Base-by-base conservation (phyloP, 2,888 invertebrate genomes). In the Diabrotica balteata region DNA sequence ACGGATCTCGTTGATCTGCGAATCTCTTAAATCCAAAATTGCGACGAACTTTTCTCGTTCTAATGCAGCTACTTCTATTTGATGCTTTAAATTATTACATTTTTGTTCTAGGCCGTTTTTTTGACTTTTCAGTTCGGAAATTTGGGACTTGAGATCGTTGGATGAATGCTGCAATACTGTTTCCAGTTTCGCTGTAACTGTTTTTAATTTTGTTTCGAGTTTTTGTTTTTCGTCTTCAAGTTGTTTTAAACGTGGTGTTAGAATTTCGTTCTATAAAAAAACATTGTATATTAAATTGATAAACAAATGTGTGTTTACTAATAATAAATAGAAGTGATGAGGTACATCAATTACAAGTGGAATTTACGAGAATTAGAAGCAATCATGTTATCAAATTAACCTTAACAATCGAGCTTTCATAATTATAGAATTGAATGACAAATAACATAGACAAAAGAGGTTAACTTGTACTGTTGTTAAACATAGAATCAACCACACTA, bases 1-100 rank as follows among this genome's bases (percentile, higher is more conserved):
- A 51, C 80, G 74, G 63, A 84, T 83, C 69, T 84, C 84, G 53
- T 76, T 79, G 44, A 84, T 81, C 73, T 84, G 84, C n/a, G 77
- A 73, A 73, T 84, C 83, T 61, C 84, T 77, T 22, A 83, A 79
- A 17, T 78, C 75, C 59, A 84, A 74, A 46, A 84, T 78, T 7
- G 83, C 80, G n/a, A 79, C 73, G 71, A 79, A 82, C 72, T 84
- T 84, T 62, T 84, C 84, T 66, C 79, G 81, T 71, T 84, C 84
- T 74, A 84, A 79, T 32, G 77, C 79, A 46, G 77, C 73, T 49
- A 83, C 58, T 22, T 81, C 78, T 67, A 84, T 63, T 64, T 84
- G 79, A 66, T 83, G 82, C 71, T 80, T 79, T 42, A 82, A 62
- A 46, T 76, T 69, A 8, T 73, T 66, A 52, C 74, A 77, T 61